Base-by-base conservation (phyloP, 1,140 invertebrate genomes). In the Drosophila punjabiensis region DNA sequence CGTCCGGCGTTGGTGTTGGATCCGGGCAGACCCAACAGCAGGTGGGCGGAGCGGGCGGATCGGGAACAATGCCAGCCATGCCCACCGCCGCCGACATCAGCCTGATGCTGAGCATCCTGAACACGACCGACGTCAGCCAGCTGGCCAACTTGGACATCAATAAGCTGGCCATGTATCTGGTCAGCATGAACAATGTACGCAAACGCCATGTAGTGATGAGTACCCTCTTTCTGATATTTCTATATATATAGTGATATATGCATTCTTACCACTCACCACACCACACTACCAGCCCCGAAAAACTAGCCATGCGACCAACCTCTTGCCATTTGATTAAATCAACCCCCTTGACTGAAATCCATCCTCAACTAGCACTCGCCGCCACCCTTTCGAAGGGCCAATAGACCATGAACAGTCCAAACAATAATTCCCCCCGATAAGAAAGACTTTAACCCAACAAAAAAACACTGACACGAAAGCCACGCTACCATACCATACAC, bases 101-200 rank as follows among this genome's bases (percentile, higher is more conserved):
- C 65, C 79, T 93, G 41, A 93, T 93, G 92, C 81, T 93, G 50
- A 93, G 85, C 71, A 83, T 93, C 7, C 81, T 94, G 58, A 93
- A 93, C 41, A 94, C 94, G 81, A 94, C 94, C 60, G 93, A 94
- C 79, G 94, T 93, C 75, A 94, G 93, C 79, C 93, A 82, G 82
- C 93, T 88, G 91, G 94, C 87, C 13, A 93, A 93, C 58, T 96
- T 95, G 95, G 96, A 96, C 91, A 94, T 96, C 75, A 96, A 96
- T 83, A 96, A 96, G 90, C 94, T 96, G 75, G 96, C 96, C 79
- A 95, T 96, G 94, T 96, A 96, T 93, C 94, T 96, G 95, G 96
- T 96, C 91, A 95, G 95, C 95, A 94, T 93, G 83, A 93, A 92
- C 77, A 93, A 92, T 92, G 91, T 92, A 92, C 81, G 85, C 83